A percentile compares a stretch with the other conserved stretches of the same genome.
These are phyloP conservation scores for Coleophora flavipennella DNA, from an alignment of 2,888 invertebrate genomes.

Conservation along the genomic window DNA sequence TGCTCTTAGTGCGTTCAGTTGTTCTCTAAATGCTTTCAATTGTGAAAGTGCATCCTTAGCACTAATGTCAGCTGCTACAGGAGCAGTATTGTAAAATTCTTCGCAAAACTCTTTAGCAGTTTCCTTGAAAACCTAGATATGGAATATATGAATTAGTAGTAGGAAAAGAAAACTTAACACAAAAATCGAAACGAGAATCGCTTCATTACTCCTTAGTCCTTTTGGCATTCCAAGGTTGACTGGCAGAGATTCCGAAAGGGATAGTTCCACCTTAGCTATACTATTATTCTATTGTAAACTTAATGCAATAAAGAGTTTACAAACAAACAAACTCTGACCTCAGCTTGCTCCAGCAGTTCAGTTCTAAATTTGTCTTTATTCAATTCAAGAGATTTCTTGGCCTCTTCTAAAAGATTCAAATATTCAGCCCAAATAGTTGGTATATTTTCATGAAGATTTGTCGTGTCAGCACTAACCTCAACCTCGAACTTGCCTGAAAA, in stretches of 20 bases:
- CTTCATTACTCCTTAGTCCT: too few species aligned
- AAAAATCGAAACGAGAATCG: too few species aligned
- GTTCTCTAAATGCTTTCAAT: conserved; percentile 65
- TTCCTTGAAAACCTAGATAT: conserved; percentile 74
- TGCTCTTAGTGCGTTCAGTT: conserved; percentile 70
- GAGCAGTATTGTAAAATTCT: conserved; percentile 78
- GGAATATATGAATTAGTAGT: neutral
- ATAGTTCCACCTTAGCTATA: too few species aligned
- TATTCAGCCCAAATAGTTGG: conserved; percentile 80
- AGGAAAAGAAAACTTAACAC: too few species aligned
- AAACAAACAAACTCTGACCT: conserved; percentile 61
- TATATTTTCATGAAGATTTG: conserved; percentile 71
- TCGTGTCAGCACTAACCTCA: conserved; percentile 75
- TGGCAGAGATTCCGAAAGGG: too few species aligned
- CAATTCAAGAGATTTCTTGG: conserved; percentile 80
- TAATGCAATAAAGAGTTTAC: too few species aligned
- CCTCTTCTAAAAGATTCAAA: conserved; percentile 77
- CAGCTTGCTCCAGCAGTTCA: conserved; percentile 79
- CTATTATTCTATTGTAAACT: too few species aligned
- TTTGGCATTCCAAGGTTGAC: too few species aligned
- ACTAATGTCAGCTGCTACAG: conserved; percentile 73
- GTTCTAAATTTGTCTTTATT: conserved; percentile 82
- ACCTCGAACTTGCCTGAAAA: conserved; percentile 79
- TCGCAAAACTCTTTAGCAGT: conserved; percentile 78
- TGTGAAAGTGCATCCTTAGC: conserved; percentile 73